Evolutionary conservation across 2,888 invertebrate species (phyloP), one percentile per base, ranked within the genome.

Genomic region (Coleophora deauratella): DNA sequence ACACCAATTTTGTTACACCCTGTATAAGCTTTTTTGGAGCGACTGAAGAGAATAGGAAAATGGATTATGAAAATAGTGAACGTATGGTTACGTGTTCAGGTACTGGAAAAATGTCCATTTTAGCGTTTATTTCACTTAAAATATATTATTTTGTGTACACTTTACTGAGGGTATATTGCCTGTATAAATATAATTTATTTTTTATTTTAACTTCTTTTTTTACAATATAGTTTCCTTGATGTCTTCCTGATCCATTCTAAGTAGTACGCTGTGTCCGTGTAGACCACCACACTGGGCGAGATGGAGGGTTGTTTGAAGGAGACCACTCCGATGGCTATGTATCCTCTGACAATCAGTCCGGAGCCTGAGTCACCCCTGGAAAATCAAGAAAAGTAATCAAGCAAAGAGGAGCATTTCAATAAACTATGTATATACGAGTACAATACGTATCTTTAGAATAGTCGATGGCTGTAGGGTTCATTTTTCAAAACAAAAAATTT

Each of bases 361-460:
- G 62, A 59, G 9, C 72, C 72, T 1, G 72, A 74, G 45, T 72
- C 72, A 9, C 73, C 72, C 0, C 73, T 74, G 54, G 34, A 52
- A 46, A 47, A 30, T 3, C 44, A 33, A 41, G 7, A 41, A 32
- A 27, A 32, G 14, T 27, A 12, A 40, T 8, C 27, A 40, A 14
- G 7, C n/a, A 12, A 12, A 10, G 11, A 28, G 28, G 8, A 2
- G 28, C 10, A 9, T 9, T 8, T 12, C 10, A 33, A 13, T 35
- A 35, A 28, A 28, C 8, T 9, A 28, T 28, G 9, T 9, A 34
- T n/a, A n/a, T n/a, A n/a, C n/a, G n/a, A n/a, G n/a, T n/a, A n/a
- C n/a, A n/a, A n/a, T n/a, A n/a, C n/a, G n/a, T n/a, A n/a, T n/a
- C n/a, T n/a, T n/a, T n/a, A n/a, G n/a, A n/a, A n/a, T n/a, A n/a